phyloP scores from a whole-genome alignment of 2,113 vertebrate genomes.

The Bucco capensis region DNA sequence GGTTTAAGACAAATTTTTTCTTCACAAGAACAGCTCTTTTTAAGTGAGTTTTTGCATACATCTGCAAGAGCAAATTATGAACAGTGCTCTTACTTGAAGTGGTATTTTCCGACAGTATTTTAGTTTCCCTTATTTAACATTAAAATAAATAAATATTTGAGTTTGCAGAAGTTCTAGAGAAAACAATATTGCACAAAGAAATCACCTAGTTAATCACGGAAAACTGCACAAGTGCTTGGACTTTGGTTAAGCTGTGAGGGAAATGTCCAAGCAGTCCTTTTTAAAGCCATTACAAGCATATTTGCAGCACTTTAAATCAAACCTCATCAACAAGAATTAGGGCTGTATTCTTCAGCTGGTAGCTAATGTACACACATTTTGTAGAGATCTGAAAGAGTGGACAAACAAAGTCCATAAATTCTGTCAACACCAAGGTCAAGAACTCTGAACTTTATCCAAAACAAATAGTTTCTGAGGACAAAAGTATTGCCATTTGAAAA shows the following conservation, averaged over 20 bases:
- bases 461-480: neutral
- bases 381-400: neutral
- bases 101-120: constrained; percentile 26
- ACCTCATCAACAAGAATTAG: neutral
- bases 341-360: neutral
- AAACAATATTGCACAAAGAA: constrained; percentile 7
- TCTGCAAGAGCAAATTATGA: constrained; percentile 2
- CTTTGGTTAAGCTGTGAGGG: neutral
- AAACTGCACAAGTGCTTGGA: neutral
- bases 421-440: neutral
- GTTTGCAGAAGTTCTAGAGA: neutral
- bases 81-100: neutral
- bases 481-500: constrained; percentile 3
- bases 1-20: neutral
- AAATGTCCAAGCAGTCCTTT: neutral
- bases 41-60: neutral
- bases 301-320: neutral
- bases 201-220: neutral
- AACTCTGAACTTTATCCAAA: neutral
- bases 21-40: neutral
- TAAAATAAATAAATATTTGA: constrained; percentile 46
- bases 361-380: neutral
- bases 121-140: constrained; percentile 18
- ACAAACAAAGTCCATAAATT: constrained; percentile 5
- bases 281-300: neutral